Base-by-base conservation (phyloP, 1,140 invertebrate species). In the Helicoverpa zea region DNA sequence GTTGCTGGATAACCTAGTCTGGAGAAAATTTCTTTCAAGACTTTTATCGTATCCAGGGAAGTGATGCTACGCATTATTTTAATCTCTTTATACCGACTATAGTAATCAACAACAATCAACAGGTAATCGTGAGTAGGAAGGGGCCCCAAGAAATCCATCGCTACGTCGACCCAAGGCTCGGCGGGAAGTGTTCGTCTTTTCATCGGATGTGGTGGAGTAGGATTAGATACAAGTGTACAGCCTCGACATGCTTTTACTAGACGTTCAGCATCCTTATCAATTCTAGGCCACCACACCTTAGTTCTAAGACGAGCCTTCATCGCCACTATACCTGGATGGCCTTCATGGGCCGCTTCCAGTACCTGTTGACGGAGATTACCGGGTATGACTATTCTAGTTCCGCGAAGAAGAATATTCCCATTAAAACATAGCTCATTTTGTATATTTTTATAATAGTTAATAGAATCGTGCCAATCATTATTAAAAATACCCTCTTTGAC, bases 401-500 rank as follows among this genome's bases (percentile, higher is more conserved):
- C 51, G 3, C 51, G 12, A 14, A 52, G 51, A 14, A 52, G 12
- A 52, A 52, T 52, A 14, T 14, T 14, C 3, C 14, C 51, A 3
- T 52, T 11, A 52, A 52, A 52, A 14, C 51, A 82, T 4, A 82
- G 12, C n/a, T 81, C 81, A 66, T 47, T 49, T 16, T 79, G 14
- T 59, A 83, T 77, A 14, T 77, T 47, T 72, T 77, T 77, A 43
- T 76, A 83, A n/a, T 0, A 0, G 7, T 80, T 82, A 3, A 77
- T 35, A 13, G 2, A 3, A 12, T 76, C 64, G 5, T 80, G n/a
- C 82, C 82, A 83, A 2, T 58, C 56, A 12, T 78, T 66, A 5
- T 70, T 13, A 16, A 70, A 63, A 11, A 81, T 4, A 0, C 81
- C 78, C 4, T 73, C 61, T 58, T 72, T 76, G 0, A 80, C 61